A percentile compares a stretch with the other conserved stretches of the same genome.
Conservation (phyloP, 2,888 invertebrate genomes). For the Aporophyla nigra region DNA sequence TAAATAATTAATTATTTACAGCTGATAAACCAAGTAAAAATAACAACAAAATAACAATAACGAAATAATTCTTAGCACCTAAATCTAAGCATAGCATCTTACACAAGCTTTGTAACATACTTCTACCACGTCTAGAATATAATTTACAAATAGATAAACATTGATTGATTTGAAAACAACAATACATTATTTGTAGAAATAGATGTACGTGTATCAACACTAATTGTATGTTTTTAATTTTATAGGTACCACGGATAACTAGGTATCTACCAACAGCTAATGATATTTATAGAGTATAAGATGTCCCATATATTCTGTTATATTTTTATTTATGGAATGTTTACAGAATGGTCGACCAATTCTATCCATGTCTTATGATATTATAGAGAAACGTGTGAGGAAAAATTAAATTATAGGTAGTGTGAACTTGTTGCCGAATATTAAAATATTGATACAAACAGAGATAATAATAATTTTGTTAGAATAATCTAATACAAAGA, state of each 20-base stretch:
- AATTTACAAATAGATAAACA: not conserved
- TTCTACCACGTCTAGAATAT: not conserved
- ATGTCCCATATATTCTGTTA: not conserved
- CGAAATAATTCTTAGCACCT: conserved; percentile 24
- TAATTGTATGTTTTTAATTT: not conserved
- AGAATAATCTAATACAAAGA: not conserved
- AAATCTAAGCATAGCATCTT: conserved; percentile 9
- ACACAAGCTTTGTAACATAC: not conserved
- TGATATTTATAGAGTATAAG: not conserved
- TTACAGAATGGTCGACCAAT: not conserved
- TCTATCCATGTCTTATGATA: not conserved
- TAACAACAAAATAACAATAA: conserved; percentile 23
- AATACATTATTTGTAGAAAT: not conserved
- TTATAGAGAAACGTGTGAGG: not conserved
- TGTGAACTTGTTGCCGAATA: not conserved
- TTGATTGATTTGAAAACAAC: not conserved
- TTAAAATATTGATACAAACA: not conserved
- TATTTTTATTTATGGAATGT: not conserved
- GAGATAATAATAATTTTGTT: not conserved
- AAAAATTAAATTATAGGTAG: not conserved
- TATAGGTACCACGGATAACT: too few species aligned
- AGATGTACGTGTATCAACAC: not conserved
- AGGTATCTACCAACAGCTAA: not conserved
- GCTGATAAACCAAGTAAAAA: not conserved
- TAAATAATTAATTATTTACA: conserved; percentile 28